phyloP scores from a whole-genome alignment of 2,113 vertebrate genomes.

The Rattus rattus region DNA sequence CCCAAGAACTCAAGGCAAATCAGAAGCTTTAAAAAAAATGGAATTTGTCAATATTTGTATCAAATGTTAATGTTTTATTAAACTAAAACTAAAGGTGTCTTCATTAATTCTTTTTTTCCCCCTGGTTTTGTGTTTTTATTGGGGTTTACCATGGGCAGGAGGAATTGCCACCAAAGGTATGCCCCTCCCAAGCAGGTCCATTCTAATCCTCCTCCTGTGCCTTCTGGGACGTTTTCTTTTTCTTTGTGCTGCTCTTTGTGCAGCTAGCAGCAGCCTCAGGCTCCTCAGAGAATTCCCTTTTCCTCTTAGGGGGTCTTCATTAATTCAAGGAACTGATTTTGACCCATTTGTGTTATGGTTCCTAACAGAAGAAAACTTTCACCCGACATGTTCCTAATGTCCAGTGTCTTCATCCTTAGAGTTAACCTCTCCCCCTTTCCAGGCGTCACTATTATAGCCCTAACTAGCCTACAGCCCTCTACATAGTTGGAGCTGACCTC shows the following conservation, averaged over 20 bases:
- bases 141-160: too few relatives aligned
- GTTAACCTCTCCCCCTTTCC: not conserved
- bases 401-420: constrained; percentile 19
- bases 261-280: too few relatives aligned
- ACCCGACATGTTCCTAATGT: not conserved
- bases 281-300: too few relatives aligned
- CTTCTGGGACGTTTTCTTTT: too few relatives aligned
- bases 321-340: constrained; percentile 11
- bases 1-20: constrained; percentile 40
- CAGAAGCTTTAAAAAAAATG: constrained; percentile 1
- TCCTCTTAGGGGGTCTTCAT: too few relatives aligned
- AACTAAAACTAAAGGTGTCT: constrained; percentile 40
- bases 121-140: too few relatives aligned
- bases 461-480: not conserved
- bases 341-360: not conserved
- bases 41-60: constrained; percentile 53
- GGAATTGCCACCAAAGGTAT: too few relatives aligned
- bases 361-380: constrained; percentile 35
- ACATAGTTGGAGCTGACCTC: not conserved
- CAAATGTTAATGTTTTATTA: constrained; percentile 56
- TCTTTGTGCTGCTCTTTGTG: too few relatives aligned
- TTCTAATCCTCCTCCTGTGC: too few relatives aligned
- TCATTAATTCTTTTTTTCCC: constrained; percentile 25
- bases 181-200: too few relatives aligned
- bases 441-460: not conserved